Evolutionary conservation across 2,888 invertebrate genomes (phyloP), one percentile per base, ranked within the genome.

Genomic region (Hemaris fuciformis): DNA sequence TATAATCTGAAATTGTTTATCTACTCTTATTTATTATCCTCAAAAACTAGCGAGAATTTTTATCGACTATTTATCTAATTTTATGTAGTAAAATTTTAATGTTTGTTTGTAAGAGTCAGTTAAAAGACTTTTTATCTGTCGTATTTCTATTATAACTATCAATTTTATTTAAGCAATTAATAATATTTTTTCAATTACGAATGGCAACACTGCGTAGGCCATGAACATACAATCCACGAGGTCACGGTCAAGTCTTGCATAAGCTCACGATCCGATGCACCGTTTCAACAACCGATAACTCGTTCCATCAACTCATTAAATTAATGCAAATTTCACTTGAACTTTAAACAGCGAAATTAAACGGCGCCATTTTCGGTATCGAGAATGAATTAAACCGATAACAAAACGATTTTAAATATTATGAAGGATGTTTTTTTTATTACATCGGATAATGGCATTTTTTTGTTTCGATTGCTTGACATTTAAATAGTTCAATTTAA

Each of bases 211-310:
- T 74, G 76, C 10, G 7, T 75, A 75, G 73, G 73, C 69, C 71
- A 68, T 72, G 63, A 67, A 66, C 71, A 75, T 73, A 72, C 66
- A 67, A 48, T 38, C 66, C 58, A 63, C 60, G 84, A 84, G 87
- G 85, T 88, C 88, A 88, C 71, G 88, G 87, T 69, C 86, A 84
- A 53, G 18, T 62, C 61, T 76, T 75, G 74, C 76, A 66, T 71
- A 74, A 74, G 41, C 57, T 60, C 31, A 10, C 57, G 45, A 59
- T 46, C 34, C 48, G 53, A 18, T 68, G 45, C 45, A 48, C 43
- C 27, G 59, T 64, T 68, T 48, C 64, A 74, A 42, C 43, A 57
- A 61, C 13, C 57, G 18, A 18, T 41, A 53, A 53, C 60, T 22
- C n/a, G 57, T 57, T 41, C 18, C 38, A 41, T 59, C 59, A 45